Base-by-base conservation (phyloP, 2,113 vertebrate genomes). In the Nymphicus hollandicus region DNA sequence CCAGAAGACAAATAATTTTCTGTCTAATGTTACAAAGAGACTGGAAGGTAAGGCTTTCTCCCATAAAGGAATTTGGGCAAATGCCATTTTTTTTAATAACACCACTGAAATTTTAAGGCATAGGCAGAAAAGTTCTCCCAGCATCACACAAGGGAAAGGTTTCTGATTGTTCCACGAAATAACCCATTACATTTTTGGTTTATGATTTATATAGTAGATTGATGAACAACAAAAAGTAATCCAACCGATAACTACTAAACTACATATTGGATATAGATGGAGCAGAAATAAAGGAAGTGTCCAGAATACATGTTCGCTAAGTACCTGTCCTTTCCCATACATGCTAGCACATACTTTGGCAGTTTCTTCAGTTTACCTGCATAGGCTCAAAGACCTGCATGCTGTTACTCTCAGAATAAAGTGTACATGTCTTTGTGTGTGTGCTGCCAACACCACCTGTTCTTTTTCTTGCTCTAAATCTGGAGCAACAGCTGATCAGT, bases 1-100 rank as follows among this genome's bases (percentile, higher is more conserved):
- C 39, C 28, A 73, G 74, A 82, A 77, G 31, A 88, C 82, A 94
- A 79, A 71, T 49, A 8, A 69, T 89, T 91, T 92, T 89, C n/a
- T 81, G 28, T 74, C 55, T 55, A 39, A 64, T 68, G 17, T 39
- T 64, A 73, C 24, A 69, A 88, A 88, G 14, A 76, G 35, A 41
- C 22, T 55, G 29, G 58, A 86, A 92, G 64, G 71, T 60, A 63
- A 86, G 23, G 17, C 24, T 80, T 81, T 55, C 19, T 88, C 23
- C 11, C 25, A 27, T 50, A 60, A 68, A 71, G 16, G 22, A 87
- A 78, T 10, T 83, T 64, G 39, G 43, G 52, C 29, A 78, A 82
- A 80, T 71, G 33, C 2, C n/a, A 44, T 53, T 56, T 33, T 44
- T 78, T 70, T 86, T 56, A 49, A 37, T 47, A 83, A 81, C 6